Evolutionary conservation across 2,113 vertebrate species (phyloP), one percentile per base, ranked within the genome.

Genomic region (Zapus hudsonius): DNA sequence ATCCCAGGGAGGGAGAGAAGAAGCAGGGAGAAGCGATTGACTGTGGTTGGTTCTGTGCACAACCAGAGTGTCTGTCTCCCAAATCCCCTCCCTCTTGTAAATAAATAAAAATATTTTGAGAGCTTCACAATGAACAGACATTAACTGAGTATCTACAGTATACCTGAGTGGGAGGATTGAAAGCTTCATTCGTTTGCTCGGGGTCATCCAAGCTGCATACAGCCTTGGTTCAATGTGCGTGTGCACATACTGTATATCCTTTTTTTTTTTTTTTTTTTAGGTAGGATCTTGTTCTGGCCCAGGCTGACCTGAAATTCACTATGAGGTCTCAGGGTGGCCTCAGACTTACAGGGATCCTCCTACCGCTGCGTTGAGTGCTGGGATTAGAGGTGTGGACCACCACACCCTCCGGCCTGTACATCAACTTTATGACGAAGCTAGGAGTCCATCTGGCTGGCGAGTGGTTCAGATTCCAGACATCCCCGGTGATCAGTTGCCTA

Each of bases 1-100:
- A 16, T 29, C 38, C 70, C 0, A 0, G 61, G 81, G 42, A 19
- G 33, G 87, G 38, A 11, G 36, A n/a, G 52, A 20, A 3, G 10
- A 20, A 42, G 25, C 1, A 1, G 2, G 8, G 7, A 31, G 72
- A 16, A 4, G 2, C 13, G 84, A 36, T 5, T 0, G 0, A n/a
- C 85, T 29, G 1, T 11, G 38, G 7, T 10, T n/a, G 89, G 16
- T 13, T 52, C 11, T n/a, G 36, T 33, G 22, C 8, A 52, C 31
- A 23, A n/a, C n/a, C n/a, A n/a, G n/a, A n/a, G n/a, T n/a, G n/a
- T n/a, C n/a, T n/a, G n/a, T n/a, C n/a, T n/a, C n/a, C n/a, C n/a
- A n/a, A n/a, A n/a, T n/a, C n/a, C n/a, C n/a, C n/a, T n/a, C n/a
- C n/a, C n/a, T n/a, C n/a, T n/a, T n/a, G n/a, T n/a, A n/a, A n/a